Base-by-base conservation (phyloP, 2,113 vertebrate species). In the Sakesphorus luctuosus region DNA sequence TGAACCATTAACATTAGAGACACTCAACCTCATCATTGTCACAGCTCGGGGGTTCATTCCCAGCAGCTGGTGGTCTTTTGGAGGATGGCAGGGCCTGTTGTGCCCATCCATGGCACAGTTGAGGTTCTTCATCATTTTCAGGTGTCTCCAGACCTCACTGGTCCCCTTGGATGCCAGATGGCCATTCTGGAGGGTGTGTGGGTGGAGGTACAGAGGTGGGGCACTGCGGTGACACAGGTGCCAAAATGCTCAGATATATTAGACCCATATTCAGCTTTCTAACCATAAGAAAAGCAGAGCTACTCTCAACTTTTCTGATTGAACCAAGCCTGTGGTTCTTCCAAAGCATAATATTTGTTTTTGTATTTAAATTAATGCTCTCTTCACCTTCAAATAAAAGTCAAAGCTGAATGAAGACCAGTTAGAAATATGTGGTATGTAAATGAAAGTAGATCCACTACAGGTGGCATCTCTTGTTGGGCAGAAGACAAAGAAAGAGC, bases 141-240 rank as follows among this genome's bases (percentile, higher is more conserved):
- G 84, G 18, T 29, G 28, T 77, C 56, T 63, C 13, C 62, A 72
- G 43, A 55, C 14, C 25, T 63, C 36, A 4, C 12, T 71, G 43
- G 23, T 53, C 25, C 72, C 40, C 69, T 66, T 36, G 43, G 84
- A 21, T n/a, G 43, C 18, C 61, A 21, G 3, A 1, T 36, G 31
- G 47, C 40, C 29, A 2, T 56, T 69, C 58, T 56, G 25, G 44
- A 76, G 35, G 21, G 73, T 0, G 0, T 0, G 0, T 25, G 71
- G 61, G 35, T 67, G 79, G 67, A 55, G 26, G 13, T 89, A 31
- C 59, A 1, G 0, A 26, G 26, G 1, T 12, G 12, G 33, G 63
- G 20, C 71, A 43, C 8, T 46, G 58, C 43, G 36, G 18, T 35
- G 67, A 11, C 52, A 31, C 35, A 3, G 1, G 1, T 31, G 46